Conservation (phyloP, 2,888 invertebrate species). For the Agrypnus murinus region DNA sequence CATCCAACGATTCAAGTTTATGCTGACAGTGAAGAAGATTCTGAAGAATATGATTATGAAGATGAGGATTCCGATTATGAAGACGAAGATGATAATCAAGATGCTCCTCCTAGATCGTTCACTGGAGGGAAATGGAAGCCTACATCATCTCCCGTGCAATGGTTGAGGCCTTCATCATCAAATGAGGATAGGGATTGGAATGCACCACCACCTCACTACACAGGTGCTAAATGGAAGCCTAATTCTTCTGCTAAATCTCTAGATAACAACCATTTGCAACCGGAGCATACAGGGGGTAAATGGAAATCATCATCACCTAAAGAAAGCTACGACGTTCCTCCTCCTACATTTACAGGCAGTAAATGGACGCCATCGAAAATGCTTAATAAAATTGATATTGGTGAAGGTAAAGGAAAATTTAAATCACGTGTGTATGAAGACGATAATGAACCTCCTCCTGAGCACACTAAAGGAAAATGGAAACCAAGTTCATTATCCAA, state of each 20-base stretch:
- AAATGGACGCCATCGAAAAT: slow-evolving; percentile 81
- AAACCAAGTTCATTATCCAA: slow-evolving; percentile 67
- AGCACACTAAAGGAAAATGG: slow-evolving; percentile 80
- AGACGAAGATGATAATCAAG: slow-evolving; percentile 71
- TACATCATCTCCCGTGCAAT: slow-evolving; percentile 68
- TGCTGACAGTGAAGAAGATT: slow-evolving; percentile 65
- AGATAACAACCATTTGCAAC: slow-evolving; percentile 66
- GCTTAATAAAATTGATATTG: slow-evolving; percentile 11
- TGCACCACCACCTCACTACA: slow-evolving; percentile 73
- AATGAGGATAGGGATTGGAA: slow-evolving; percentile 73
- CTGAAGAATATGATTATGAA: slow-evolving; percentile 68
- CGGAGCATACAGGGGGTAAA: slow-evolving; percentile 71
- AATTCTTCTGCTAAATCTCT: no score
- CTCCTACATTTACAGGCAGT: slow-evolving; percentile 74
- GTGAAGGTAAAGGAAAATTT: slow-evolving; percentile 77
- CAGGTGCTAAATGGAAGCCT: slow-evolving; percentile 80
- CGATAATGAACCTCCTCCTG: slow-evolving; percentile 76
- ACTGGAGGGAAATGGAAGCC: slow-evolving; percentile 87
- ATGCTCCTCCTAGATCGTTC: slow-evolving; percentile 74
- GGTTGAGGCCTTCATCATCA: slow-evolving; percentile 59
- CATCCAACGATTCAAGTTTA: slow-evolving; percentile 62
- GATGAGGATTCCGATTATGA: slow-evolving; percentile 73
- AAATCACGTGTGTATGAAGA: slow-evolving; percentile 59
- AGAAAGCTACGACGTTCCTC: slow-evolving; percentile 62
- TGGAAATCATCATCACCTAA: slow-evolving; percentile 73